phyloP scores from a whole-genome alignment of 2,797 vertebrate genomes.

The Scolopax rusticola region DNA sequence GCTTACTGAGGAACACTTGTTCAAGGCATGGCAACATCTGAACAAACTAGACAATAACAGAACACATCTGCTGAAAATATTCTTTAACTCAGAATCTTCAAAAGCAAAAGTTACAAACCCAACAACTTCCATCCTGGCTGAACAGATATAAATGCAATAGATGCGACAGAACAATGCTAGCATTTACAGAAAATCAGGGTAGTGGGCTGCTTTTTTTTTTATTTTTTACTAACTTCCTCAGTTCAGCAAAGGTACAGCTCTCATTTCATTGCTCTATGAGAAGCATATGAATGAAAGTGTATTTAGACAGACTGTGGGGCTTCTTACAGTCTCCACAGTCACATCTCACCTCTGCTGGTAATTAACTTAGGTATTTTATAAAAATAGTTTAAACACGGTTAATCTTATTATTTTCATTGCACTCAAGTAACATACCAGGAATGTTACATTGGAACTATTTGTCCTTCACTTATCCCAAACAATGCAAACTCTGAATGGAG shows the following conservation, averaged over 20 bases:
- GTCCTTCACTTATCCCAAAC: neutral
- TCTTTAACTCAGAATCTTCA: neutral
- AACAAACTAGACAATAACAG: neutral
- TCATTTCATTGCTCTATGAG: neutral
- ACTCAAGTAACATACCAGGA: neutral
- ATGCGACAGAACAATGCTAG: neutral
- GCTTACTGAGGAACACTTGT: neutral
- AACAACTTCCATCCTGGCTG: neutral
- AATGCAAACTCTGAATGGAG: neutral
- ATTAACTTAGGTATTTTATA: neutral
- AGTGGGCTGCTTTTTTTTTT: accelerated
- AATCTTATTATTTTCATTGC: neutral
- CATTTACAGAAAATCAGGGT: neutral
- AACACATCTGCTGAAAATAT: neutral
- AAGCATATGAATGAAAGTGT: neutral
- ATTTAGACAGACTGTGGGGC: neutral
- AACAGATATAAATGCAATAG: neutral
- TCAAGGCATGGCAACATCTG: neutral
- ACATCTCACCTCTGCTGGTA: neutral
- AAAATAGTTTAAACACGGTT: neutral
- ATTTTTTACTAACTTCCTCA: neutral
- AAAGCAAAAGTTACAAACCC: neutral
- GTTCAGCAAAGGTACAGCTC: neutral
- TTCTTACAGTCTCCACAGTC: neutral
- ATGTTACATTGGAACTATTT: neutral